phyloP scores from a whole-genome alignment of 2,113 vertebrate species.

The Passerina amoena region DNA sequence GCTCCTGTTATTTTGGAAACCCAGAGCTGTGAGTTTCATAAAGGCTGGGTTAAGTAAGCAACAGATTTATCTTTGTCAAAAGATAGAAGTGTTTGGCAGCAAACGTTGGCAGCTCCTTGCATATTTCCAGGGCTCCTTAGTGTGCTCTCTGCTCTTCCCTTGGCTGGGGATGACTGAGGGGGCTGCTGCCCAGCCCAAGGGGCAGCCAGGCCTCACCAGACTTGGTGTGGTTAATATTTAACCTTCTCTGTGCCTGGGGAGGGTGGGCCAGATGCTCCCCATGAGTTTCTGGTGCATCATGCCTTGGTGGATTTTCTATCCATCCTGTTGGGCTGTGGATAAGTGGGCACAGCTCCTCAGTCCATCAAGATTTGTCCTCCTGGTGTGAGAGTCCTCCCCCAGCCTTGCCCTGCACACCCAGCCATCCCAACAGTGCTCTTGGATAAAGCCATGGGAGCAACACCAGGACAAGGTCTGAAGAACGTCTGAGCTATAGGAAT shows the following conservation, averaged over 20 bases:
- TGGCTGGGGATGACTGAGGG: background rate
- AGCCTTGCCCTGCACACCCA: background rate
- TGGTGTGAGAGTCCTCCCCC: background rate
- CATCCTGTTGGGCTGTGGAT: background rate
- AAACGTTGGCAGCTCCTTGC: background rate
- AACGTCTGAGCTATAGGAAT: too few species aligned
- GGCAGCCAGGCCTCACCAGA: background rate
- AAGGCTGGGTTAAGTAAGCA: slow-evolving; percentile 52
- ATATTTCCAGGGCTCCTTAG: slow-evolving; percentile 18
- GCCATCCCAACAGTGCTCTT: rapidly evolving
- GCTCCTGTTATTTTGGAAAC: slow-evolving; percentile 45
- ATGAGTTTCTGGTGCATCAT: rapidly evolving
- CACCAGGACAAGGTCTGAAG: background rate
- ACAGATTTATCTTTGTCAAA: slow-evolving; percentile 38
- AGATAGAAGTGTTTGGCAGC: slow-evolving; percentile 58
- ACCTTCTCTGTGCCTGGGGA: background rate
- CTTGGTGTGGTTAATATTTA: background rate
- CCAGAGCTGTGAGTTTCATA: background rate
- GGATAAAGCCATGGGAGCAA: background rate
- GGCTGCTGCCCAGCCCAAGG: background rate
- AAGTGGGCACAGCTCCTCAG: rapidly evolving
- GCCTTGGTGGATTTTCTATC: background rate
- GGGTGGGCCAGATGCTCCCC: background rate
- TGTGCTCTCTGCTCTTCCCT: background rate
- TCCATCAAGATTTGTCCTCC: background rate